Evolutionary conservation across 1,140 invertebrate genomes (phyloP), one percentile per base, ranked within the genome.

Genomic region (Rhynchophorus ferrugineus): DNA sequence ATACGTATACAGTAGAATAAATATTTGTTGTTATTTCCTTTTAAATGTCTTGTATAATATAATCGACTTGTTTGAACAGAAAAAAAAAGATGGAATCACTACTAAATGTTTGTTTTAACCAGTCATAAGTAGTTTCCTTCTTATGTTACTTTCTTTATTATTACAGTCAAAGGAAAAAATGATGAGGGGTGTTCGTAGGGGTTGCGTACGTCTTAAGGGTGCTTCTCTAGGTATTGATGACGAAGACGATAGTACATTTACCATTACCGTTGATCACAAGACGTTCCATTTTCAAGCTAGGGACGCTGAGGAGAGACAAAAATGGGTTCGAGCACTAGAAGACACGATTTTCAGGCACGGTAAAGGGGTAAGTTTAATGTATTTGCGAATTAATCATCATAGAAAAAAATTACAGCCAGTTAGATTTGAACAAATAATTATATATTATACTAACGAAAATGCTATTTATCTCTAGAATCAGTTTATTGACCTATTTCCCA

Each of bases 181-280:
- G 94, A 90, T 93, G 69, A 81, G 92, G 57, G 95, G 95, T 3
- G 91, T 95, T 19, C 78, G 95, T 53, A 78, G 96, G 56, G 96
- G 96, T 20, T 98, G 95, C 75, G 95, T 99, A 3, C 75, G 91
- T 13, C 74, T 94, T 7, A 84, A 90, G 71, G 93, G 92, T 48
- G 95, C 96, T 3, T 84, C 98, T 16, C 92, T 99, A 65, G 96
- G 96, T 17, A 99, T 99, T 62, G 95, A 99, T 70, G 94, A 97
- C 72, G 94, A 97, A 73, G 96, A 99, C 72, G 94, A 98, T 68
- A 94, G 92, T 60, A 98, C 95, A 6, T 99, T 99, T 74, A 99
- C 95, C 11, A 95, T 99, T 61, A 98, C 95, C 3, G 93, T 96
- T 3, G 95, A 99, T 73, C 88, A 94, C 57, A 99, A 99, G 73